Evolutionary conservation across 1,140 invertebrate genomes (phyloP).

Genomic region (Hormaphis cornu): DNA sequence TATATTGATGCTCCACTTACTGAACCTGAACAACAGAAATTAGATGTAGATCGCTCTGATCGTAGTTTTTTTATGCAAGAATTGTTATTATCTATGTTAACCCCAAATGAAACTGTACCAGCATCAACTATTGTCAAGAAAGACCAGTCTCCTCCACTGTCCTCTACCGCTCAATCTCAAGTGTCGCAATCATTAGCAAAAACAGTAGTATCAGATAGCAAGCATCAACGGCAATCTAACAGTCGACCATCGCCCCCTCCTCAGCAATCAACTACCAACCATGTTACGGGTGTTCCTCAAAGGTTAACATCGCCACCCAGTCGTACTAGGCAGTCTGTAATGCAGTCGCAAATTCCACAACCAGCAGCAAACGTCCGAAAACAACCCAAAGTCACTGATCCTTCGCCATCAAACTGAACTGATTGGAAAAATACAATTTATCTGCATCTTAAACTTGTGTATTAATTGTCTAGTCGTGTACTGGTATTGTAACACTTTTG

Average conservation of each 20-base stretch:
- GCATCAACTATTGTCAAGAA: background rate
- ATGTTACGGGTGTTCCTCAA: conserved; percentile 6
- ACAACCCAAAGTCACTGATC: conserved; percentile 23
- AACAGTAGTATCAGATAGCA: background rate
- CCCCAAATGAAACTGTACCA: background rate
- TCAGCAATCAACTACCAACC: background rate
- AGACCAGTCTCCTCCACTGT: background rate
- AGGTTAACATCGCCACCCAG: conserved; percentile 13
- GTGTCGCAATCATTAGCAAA: background rate
- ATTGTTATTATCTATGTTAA: conserved; percentile 53
- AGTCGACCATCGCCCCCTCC: background rate
- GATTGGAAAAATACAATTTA: background rate
- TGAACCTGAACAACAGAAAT: conserved; percentile 48
- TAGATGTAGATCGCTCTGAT: conserved; percentile 53
- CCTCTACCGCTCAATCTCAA: background rate
- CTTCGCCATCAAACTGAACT: conserved; percentile 1
- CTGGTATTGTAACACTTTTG: conserved; percentile 22
- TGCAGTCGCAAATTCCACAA: conserved; percentile 27
- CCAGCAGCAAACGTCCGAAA: conserved; percentile 23
- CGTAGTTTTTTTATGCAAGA: conserved; percentile 61
- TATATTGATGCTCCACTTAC: conserved; percentile 50
- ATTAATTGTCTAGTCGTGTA: conserved; percentile 28
- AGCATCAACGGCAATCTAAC: background rate
- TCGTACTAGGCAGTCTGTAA: conserved; percentile 6
- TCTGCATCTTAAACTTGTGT: conserved; percentile 2